Percentiles rank a stretch among this genome's conserved stretches.
Conservation (phyloP, 2,797 vertebrate species). For the Masticophis lateralis region DNA sequence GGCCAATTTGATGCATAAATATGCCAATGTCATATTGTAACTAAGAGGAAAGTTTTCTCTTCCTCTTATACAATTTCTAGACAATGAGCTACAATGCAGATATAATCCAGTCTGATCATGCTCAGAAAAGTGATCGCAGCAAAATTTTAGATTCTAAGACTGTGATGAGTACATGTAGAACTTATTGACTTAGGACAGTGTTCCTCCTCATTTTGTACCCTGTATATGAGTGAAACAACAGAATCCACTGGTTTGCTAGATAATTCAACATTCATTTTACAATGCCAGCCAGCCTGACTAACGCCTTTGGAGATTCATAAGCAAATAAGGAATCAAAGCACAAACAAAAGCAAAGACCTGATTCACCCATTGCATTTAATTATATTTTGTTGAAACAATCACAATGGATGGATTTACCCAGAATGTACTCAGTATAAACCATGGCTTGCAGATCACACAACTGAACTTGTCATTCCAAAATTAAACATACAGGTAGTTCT, state of each 20-base stretch:
- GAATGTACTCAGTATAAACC: neutral
- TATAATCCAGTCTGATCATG: neutral
- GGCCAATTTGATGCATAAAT: neutral
- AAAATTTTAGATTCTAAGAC: neutral
- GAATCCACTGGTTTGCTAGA: neutral
- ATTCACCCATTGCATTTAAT: neutral
- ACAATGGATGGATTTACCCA: neutral
- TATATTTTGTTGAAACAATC: neutral
- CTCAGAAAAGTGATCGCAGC: neutral
- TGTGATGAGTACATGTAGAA: neutral
- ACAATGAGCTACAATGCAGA: neutral
- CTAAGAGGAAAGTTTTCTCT: neutral
- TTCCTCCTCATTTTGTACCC: neutral
- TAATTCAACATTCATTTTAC: neutral
- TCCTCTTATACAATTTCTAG: neutral
- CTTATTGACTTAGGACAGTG: neutral
- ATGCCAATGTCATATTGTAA: neutral
- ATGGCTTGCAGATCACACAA: neutral
- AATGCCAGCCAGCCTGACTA: neutral
- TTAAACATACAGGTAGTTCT: neutral
- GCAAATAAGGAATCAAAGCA: neutral
- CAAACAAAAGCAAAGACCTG: neutral
- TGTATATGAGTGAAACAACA: neutral
- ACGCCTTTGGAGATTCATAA: neutral
- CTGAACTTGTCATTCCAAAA: neutral